These are phyloP conservation scores for Ephydatia muelleri DNA, from an alignment of 37 sponge, comb jelly and placozoan genomes.

Conservation along the genomic window DNA sequence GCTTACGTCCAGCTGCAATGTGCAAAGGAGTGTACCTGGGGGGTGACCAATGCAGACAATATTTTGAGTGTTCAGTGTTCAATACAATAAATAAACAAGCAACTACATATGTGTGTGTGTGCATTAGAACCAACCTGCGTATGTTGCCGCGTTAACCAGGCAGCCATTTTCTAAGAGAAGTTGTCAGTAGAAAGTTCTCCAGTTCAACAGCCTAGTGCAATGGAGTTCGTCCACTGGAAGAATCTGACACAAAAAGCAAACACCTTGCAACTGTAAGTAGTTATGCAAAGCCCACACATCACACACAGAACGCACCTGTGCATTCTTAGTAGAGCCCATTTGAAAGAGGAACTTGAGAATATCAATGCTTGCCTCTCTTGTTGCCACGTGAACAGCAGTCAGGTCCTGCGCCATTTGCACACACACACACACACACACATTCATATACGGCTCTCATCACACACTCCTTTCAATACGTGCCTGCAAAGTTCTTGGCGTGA, in stretches of 20 bases:
- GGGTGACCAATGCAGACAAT: too few relatives aligned
- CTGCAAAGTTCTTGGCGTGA: constrained; percentile 72
- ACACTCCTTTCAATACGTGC: constrained; percentile 9
- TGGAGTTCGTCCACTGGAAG: constrained; percentile 79
- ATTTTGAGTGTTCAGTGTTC: too few relatives aligned
- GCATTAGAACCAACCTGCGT: constrained; percentile 53
- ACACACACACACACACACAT: too few relatives aligned
- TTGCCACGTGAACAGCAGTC: constrained; percentile 74
- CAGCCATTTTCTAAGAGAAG: constrained; percentile 67
- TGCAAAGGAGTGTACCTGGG: constrained; percentile 90
- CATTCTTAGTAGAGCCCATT: constrained; percentile 77
- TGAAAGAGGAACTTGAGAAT: constrained; percentile 77
- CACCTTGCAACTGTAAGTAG: too few relatives aligned
- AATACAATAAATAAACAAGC: too few relatives aligned
- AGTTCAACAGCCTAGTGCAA: constrained; percentile 88
- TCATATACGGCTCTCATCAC: neutral
- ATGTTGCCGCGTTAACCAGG: constrained; percentile 75
- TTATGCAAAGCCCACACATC: too few relatives aligned
- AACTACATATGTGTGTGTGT: neutral
- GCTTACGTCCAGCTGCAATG: constrained; percentile 78
- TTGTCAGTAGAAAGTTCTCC: constrained; percentile 74
- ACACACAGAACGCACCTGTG: constrained; percentile 37
- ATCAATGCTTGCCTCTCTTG: constrained; percentile 69
- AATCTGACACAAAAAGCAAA: too few relatives aligned
- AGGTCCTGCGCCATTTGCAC: constrained; percentile 47